These are phyloP conservation scores for Burhinus oedicnemus DNA, from an alignment of 2,113 vertebrate species.

Conservation along the genomic window DNA sequence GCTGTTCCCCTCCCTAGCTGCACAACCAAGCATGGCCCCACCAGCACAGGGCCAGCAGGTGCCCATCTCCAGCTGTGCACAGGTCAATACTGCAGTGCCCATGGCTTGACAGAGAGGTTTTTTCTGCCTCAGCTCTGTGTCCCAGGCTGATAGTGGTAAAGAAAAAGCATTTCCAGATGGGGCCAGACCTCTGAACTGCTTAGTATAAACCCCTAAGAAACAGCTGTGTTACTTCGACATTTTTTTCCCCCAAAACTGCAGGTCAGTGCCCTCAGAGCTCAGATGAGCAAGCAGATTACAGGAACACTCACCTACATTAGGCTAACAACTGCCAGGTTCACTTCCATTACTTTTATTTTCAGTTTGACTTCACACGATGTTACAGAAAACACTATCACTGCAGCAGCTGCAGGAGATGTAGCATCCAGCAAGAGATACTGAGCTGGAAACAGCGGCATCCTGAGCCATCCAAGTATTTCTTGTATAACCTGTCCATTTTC, in stretches of 20 bases:
- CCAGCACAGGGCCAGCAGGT: neutral
- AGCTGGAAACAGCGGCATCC: neutral
- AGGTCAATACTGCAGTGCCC: neutral
- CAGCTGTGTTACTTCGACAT: neutral
- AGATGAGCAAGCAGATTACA: neutral
- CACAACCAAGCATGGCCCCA: neutral
- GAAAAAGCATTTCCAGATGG: neutral
- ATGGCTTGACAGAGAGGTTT: neutral
- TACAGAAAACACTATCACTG: neutral
- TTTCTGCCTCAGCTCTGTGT: neutral
- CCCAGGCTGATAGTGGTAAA: neutral
- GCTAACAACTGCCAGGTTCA: neutral
- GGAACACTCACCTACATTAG: neutral
- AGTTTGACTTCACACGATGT: neutral
- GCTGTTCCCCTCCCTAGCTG: neutral
- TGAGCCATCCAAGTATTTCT: neutral
- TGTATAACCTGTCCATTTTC: neutral
- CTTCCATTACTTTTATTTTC: neutral
- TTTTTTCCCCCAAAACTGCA: neutral
- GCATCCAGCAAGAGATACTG: neutral
- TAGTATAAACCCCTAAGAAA: neutral
- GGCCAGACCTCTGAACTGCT: neutral
- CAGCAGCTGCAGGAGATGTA: neutral
- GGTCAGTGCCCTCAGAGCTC: neutral
- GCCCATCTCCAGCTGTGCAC: neutral